Evolutionary conservation across 2,113 vertebrate genomes (phyloP).

Genomic region (Mustela lutreola): DNA sequence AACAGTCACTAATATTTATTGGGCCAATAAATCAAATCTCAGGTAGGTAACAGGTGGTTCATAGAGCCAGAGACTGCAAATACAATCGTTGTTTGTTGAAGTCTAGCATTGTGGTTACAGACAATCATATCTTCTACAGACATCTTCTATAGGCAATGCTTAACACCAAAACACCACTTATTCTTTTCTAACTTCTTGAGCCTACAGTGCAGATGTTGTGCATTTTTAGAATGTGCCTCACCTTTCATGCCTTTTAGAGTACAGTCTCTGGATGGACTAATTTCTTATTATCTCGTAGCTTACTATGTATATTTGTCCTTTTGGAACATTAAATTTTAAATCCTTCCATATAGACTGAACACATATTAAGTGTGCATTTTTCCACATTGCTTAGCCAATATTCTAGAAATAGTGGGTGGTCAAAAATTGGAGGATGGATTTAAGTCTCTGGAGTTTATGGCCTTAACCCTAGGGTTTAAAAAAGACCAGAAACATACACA

Average conservation of each 20-base stretch:
- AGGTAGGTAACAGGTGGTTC: not conserved
- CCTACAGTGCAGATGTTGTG: not conserved
- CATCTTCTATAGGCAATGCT: not conserved
- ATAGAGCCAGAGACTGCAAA: not conserved
- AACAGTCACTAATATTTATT: not conserved
- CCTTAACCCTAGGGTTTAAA: not conserved
- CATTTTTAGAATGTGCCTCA: not conserved
- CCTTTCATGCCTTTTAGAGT: not conserved
- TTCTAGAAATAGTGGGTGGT: not conserved
- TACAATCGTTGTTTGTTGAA: not conserved
- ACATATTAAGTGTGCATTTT: not conserved
- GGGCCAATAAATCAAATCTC: not conserved
- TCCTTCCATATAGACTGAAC: not conserved
- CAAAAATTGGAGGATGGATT: not conserved
- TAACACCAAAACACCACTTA: not conserved
- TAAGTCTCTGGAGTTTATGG: not conserved
- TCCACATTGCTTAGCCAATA: not conserved
- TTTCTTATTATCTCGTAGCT: not conserved
- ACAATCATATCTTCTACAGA: not conserved
- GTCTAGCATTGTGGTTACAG: not conserved
- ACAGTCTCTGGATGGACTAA: not conserved
- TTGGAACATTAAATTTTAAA: slow-evolving; percentile 11
- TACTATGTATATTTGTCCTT: not conserved
- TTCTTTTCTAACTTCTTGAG: not conserved
- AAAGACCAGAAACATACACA: not conserved